A percentile compares a stretch with the other conserved stretches of the same genome.
phyloP scores from a whole-genome alignment of 1,140 invertebrate genomes.

The Lethrus apterus region DNA sequence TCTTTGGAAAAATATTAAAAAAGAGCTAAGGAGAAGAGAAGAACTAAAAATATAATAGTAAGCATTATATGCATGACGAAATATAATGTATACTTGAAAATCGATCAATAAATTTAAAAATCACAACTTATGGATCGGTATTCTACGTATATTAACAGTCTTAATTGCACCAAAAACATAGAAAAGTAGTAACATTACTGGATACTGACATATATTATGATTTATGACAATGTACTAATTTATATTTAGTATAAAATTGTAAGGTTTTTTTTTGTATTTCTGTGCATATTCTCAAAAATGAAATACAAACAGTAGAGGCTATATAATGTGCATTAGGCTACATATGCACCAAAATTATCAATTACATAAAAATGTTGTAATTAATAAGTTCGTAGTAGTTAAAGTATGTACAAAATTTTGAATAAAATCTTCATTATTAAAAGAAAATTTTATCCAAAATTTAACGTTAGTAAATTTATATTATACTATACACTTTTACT shows the following conservation, averaged over 20 bases:
- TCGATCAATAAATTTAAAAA: slow-evolving; percentile 5
- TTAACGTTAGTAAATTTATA: slow-evolving; percentile 11
- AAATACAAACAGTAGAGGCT: background rate
- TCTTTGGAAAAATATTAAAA: slow-evolving; percentile 37
- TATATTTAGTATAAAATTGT: slow-evolving; percentile 17
- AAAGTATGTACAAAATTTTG: slow-evolving; percentile 5
- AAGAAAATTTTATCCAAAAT: background rate
- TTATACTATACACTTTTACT: slow-evolving; percentile 27
- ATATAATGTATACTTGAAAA: background rate
- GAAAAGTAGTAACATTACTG: slow-evolving; percentile 7
- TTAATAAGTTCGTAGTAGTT: background rate
- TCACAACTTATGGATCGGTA: background rate
- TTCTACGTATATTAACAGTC: slow-evolving; percentile 12
- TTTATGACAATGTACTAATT: slow-evolving; percentile 1
- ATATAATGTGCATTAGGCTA: background rate
- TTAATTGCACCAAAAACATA: slow-evolving; percentile 23
- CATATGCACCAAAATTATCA: background rate
- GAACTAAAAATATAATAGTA: slow-evolving; percentile 14
- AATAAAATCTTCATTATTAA: slow-evolving; percentile 1
- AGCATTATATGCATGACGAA: background rate
- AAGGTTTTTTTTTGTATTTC: slow-evolving; percentile 10
- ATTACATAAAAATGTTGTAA: background rate
- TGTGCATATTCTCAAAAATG: slow-evolving; percentile 15
- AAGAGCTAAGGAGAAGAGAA: slow-evolving; percentile 21
- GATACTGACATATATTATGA: slow-evolving; percentile 2